Evolutionary conservation across 2,888 invertebrate species (phyloP).

Genomic region (Xestia xanthographa): DNA sequence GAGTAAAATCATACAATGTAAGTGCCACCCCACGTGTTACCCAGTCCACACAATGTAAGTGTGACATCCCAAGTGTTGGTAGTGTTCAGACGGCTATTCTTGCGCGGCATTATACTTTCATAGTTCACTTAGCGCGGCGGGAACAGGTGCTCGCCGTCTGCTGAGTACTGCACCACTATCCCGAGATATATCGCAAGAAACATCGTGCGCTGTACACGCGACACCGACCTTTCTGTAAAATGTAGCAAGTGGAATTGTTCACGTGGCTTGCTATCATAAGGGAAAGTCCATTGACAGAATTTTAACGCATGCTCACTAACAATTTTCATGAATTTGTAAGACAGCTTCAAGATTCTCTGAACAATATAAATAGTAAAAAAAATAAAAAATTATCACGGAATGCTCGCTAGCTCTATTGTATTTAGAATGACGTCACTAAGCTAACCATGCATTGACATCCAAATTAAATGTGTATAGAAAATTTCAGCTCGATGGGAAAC

Average conservation of each 20-base stretch:
- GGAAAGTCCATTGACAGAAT: conserved; percentile 2
- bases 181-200: conserved; percentile 7
- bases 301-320: too few species aligned
- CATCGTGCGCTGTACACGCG: not conserved
- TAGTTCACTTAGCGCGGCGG: conserved; percentile 56
- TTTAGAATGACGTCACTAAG: too few species aligned
- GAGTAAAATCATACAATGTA: conserved; percentile 14
- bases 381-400: too few species aligned
- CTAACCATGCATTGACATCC: too few species aligned
- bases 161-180: conserved; percentile 30
- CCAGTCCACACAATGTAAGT: conserved; percentile 10
- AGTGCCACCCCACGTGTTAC: not conserved
- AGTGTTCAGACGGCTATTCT: conserved; percentile 24
- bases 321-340: not conserved
- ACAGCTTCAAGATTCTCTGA: not conserved
- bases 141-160: conserved; percentile 51
- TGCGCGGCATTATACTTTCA: conserved; percentile 60
- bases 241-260: not conserved
- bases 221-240: not conserved
- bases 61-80: not conserved
- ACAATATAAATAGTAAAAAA: not conserved
- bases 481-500: too few species aligned
- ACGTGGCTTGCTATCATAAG: not conserved
- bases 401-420: too few species aligned
- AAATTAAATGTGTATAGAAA: too few species aligned